Evolutionary conservation across 2,797 vertebrate species (phyloP), one percentile per base, ranked within the genome.

Genomic region (Anisognathus igniventris): DNA sequence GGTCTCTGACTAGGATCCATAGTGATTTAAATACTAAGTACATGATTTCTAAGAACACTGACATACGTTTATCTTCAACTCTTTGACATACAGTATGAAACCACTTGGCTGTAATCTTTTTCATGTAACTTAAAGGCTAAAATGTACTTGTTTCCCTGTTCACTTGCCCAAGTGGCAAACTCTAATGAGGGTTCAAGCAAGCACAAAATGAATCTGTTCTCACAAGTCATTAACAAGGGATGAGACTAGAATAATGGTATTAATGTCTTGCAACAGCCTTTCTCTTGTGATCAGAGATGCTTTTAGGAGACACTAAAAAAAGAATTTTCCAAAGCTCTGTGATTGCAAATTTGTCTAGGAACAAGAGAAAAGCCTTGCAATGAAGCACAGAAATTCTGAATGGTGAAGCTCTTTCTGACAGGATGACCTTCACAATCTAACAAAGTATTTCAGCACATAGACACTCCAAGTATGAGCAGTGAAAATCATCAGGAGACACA

Each of bases 1-100:
- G 16, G 39, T 80, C 77, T 93, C 78, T 77, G 95, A 94, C 90
- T 25, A 92, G 22, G 62, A 51, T 42, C 40, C 45, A 47, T 7
- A 87, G 57, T 77, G 70, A 85, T 97, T 91, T 94, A 80, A 93
- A 86, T 60, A 84, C 33, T 60, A 87, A 77, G 25, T 75, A 77
- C 70, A 71, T 33, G 54, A 77, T 93, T 91, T 92, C 83, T 86
- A 62, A 90, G 81, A 92, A 87, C 39, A 37, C 27, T 84, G 78
- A 37, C 86, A 86, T 81, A 66, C 1, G 8, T 78, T 92, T 88
- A 56, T 73, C 40, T 83, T 90, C 47, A 70, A 7, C 31, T 33
- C 3, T 62, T 84, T 88, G 79, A 50, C 68, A 96, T 37, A 65
- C 51, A 64, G 64, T 79, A 77, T 40, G 74, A 86, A 96, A 86